phyloP scores from a whole-genome alignment of 2,888 invertebrate species.

The Tethea ocularis region DNA sequence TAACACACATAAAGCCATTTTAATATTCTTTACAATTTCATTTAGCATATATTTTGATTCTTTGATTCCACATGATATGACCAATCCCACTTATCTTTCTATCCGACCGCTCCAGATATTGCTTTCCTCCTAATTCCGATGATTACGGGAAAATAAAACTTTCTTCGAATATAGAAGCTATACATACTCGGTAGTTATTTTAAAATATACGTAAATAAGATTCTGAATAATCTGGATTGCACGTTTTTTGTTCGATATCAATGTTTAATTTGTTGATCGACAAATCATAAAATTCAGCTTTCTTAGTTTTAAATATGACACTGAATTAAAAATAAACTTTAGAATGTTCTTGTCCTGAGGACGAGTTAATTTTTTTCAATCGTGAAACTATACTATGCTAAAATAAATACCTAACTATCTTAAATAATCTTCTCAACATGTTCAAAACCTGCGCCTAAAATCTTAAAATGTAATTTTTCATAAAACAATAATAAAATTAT shows the following conservation, averaged over 20 bases:
- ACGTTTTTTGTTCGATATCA: slow-evolving; percentile 53
- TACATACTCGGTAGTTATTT: slow-evolving; percentile 37
- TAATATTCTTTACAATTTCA: slow-evolving; percentile 65
- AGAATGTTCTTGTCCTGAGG: slow-evolving; percentile 56
- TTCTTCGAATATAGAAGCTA: slow-evolving; percentile 34
- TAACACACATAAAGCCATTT: slow-evolving; percentile 69
- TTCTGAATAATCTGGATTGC: slow-evolving; percentile 62
- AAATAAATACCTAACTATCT: slow-evolving; percentile 84
- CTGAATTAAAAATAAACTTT: slow-evolving; percentile 62
- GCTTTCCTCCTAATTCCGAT: slow-evolving; percentile 63
- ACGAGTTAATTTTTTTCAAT: slow-evolving; percentile 67
- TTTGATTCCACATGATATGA: slow-evolving; percentile 80
- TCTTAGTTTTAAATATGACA: slow-evolving; percentile 70
- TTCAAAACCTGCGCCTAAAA: slow-evolving; percentile 80
- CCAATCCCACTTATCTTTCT: slow-evolving; percentile 67
- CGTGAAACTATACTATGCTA: slow-evolving; percentile 79
- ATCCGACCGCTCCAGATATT: slow-evolving; percentile 67
- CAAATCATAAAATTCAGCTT: slow-evolving; percentile 53
- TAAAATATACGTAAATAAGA: slow-evolving; percentile 35
- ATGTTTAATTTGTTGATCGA: slow-evolving; percentile 46
- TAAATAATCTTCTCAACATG: slow-evolving; percentile 82
- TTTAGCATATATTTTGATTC: slow-evolving; percentile 60
- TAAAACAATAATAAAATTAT: slow-evolving; percentile 84
- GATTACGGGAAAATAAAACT: slow-evolving; percentile 45
- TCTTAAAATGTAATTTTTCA: slow-evolving; percentile 75